Percentiles rank a stretch among this genome's conserved stretches.
These are phyloP conservation scores for Chloropsis cyanopogon DNA, from an alignment of 2,113 vertebrate genomes.

Conservation along the genomic window DNA sequence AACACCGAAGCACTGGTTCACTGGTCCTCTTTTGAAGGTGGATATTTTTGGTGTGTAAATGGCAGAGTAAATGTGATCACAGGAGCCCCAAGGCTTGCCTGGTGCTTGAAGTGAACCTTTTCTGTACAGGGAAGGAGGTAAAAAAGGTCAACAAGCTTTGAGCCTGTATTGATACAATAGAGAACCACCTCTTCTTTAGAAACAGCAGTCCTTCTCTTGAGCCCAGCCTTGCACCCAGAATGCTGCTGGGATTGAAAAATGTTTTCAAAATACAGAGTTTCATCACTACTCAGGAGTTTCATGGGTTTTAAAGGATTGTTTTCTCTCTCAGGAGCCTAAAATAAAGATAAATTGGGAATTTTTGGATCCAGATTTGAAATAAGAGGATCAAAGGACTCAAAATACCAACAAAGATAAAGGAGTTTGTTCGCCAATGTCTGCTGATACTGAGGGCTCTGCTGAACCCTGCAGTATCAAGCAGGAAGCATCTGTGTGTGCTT, in stretches of 20 bases:
- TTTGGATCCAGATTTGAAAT: slow-evolving; percentile 30
- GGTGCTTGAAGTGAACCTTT: neutral
- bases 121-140: neutral
- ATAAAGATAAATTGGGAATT: slow-evolving; percentile 1
- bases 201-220: neutral
- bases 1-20: neutral
- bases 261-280: neutral
- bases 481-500: slow-evolving; percentile 20
- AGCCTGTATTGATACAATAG: neutral
- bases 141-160: neutral
- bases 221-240: neutral
- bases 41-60: neutral
- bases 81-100: neutral
- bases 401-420: slow-evolving; percentile 18
- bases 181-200: neutral
- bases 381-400: slow-evolving; percentile 32
- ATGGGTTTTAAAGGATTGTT: neutral
- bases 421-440: neutral
- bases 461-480: neutral
- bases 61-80: neutral
- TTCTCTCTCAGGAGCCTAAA: neutral
- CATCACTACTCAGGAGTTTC: neutral
- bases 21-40: neutral
- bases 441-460: neutral
- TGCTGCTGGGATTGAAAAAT: neutral